These are phyloP conservation scores for mouse (Mus musculus) DNA, from an alignment of 2,113 vertebrate genomes.

Conservation along the genomic window GRCm39 chr3:60687001-60687500, in stretches of 20 bases:
- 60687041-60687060: neutral
- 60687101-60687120: fast-evolving
- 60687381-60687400: neutral
- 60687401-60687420: neutral
- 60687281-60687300: neutral
- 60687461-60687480: neutral
- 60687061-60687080: too few relatives aligned
- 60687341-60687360: neutral
- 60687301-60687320: neutral
- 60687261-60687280: neutral
- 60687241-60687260: neutral
- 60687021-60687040: neutral
- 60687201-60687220: neutral
- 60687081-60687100: neutral
- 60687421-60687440: neutral
- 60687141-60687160: neutral
- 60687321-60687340: neutral
- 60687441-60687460: neutral
- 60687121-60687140: neutral
- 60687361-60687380: neutral
- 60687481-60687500: neutral
- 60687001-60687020: neutral
- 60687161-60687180: neutral
- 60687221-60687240: neutral
- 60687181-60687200: neutral